Conservation (phyloP, 2,888 invertebrate genomes). For the Xanthia togata region DNA sequence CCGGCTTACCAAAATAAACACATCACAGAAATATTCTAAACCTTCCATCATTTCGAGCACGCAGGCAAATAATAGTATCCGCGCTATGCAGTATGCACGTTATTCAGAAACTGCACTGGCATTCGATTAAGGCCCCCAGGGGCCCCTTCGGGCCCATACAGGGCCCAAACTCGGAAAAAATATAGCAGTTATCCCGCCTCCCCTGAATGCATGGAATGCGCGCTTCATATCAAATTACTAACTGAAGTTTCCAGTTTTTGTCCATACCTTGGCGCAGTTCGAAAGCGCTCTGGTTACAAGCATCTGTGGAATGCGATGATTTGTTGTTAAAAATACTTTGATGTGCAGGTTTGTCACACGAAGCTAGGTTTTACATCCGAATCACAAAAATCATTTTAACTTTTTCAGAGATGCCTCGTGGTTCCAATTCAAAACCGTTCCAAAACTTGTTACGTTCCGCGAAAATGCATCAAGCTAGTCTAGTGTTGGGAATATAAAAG, state of each 20-base stretch:
- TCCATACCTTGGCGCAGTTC: not conserved
- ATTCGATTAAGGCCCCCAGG: slow-evolving; percentile 3
- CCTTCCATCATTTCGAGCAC: not conserved
- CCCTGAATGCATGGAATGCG: slow-evolving; percentile 30
- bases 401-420: slow-evolving; percentile 6
- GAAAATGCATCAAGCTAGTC: slow-evolving; percentile 8
- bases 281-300: slow-evolving; percentile 10
- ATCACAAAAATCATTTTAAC: not conserved
- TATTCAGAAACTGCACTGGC: slow-evolving; percentile 8
- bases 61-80: not conserved
- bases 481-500: slow-evolving; percentile 30
- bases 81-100: slow-evolving; percentile 4
- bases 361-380: not conserved
- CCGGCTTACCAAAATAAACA: not conserved
- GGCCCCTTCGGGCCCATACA: not conserved
- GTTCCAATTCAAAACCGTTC: slow-evolving; percentile 25
- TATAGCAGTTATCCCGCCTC: slow-evolving; percentile 17
- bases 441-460: slow-evolving; percentile 36
- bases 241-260: slow-evolving; percentile 35
- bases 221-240: slow-evolving; percentile 52
- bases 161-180: slow-evolving; percentile 11
- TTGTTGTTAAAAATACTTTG: slow-evolving; percentile 5
- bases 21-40: slow-evolving; percentile 8
- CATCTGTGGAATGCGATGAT: slow-evolving; percentile 6
- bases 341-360: not conserved